A percentile compares a stretch with the other conserved stretches of the same genome.
These are phyloP conservation scores for Tetranychus cinnabarinus DNA, from an alignment of 1,140 invertebrate species.

Conservation along the genomic window DNA sequence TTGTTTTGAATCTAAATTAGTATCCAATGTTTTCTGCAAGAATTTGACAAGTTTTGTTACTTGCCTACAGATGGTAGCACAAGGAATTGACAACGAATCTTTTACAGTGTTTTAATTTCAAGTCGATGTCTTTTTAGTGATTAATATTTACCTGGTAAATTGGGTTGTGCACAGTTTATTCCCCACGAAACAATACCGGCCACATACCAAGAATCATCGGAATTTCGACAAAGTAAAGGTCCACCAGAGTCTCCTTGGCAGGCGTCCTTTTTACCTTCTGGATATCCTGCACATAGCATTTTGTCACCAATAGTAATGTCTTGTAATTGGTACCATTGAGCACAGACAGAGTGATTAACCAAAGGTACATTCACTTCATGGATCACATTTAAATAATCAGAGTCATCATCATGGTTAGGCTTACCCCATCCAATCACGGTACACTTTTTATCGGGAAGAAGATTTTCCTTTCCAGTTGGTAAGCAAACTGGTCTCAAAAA, in stretches of 20 bases:
- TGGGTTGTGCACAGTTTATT: conserved; percentile 16
- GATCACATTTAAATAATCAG: conserved; percentile 15
- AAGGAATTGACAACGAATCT: not conserved
- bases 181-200: conserved; percentile 18
- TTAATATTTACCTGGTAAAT: conserved; percentile 12
- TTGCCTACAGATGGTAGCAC: no score
- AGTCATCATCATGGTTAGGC: conserved; percentile 14
- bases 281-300: conserved; percentile 12
- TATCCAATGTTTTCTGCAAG: no score
- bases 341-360: conserved; percentile 13
- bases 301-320: conserved; percentile 11
- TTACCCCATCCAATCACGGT: conserved; percentile 17
- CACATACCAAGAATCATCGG: conserved; percentile 18
- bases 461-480: conserved; percentile 18
- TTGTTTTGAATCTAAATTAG: no score
- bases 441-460: conserved; percentile 7
- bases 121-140: not conserved
- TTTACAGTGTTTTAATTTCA: not conserved
- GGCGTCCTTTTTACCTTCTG: conserved; percentile 2
- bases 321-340: conserved; percentile 14
- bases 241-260: conserved; percentile 17
- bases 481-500: conserved; percentile 65
- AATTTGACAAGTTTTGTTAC: no score
- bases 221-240: conserved; percentile 13
- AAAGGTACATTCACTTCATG: conserved; percentile 16